These are phyloP conservation scores for Chaetodon trifascialis DNA, from an alignment of 2,113 vertebrate genomes.

Conservation along the genomic window DNA sequence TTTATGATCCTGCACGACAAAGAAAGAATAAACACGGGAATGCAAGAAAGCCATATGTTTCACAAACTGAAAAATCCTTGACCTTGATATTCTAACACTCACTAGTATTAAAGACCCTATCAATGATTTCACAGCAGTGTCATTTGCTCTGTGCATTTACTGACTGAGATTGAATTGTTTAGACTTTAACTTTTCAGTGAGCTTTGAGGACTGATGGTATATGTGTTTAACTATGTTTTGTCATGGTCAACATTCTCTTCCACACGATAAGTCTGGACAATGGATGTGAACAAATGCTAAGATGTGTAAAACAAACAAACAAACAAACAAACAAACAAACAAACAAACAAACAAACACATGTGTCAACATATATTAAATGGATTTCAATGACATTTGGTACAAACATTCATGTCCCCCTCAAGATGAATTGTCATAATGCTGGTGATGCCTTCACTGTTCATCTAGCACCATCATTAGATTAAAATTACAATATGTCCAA, in stretches of 20 bases:
- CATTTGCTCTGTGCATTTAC: not conserved
- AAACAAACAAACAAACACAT: too few relatives aligned
- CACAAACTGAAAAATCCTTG: slow-evolving; percentile 9
- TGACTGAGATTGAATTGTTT: not conserved
- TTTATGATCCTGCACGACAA: slow-evolving; percentile 9
- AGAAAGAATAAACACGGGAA: not conserved
- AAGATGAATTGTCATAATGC: not conserved
- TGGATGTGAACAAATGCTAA: not conserved
- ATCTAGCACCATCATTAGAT: not conserved
- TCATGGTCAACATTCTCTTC: not conserved
- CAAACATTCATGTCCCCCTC: not conserved
- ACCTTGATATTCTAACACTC: not conserved
- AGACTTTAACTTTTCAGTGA: not conserved
- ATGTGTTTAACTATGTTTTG: not conserved
- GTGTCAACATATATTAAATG: not conserved
- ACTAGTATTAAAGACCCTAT: not conserved
- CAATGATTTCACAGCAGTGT: slow-evolving; percentile 4
- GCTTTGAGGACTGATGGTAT: not conserved
- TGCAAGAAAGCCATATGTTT: slow-evolving; percentile 23
- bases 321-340: too few relatives aligned
- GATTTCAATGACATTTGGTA: not conserved
- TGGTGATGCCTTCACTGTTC: not conserved
- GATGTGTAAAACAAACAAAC: not conserved
- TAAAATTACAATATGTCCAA: not conserved
- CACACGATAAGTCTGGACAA: not conserved